Evolutionary conservation across 2,888 invertebrate species (phyloP).

Genomic region (Arctia plantaginis): DNA sequence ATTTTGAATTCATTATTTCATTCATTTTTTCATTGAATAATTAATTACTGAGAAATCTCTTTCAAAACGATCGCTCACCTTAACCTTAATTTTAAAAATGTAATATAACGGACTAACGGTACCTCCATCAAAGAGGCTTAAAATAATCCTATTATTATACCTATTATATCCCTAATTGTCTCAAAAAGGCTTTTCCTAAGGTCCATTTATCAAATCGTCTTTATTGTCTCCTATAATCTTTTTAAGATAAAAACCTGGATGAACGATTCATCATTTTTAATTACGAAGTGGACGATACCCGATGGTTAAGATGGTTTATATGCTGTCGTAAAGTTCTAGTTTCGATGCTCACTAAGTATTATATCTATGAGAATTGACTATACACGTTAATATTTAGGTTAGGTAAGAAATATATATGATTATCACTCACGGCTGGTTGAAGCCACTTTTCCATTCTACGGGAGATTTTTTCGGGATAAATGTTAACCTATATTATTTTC

Average conservation of each 20-base stretch:
- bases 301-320: neutral
- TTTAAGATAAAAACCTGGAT: conserved; percentile 31
- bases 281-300: neutral
- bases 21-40: neutral
- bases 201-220: conserved; percentile 16
- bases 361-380: neutral
- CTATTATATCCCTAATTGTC: conserved; percentile 18
- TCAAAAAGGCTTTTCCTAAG: conserved; percentile 7
- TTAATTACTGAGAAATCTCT: neutral
- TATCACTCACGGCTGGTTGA: neutral
- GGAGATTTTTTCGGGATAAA: no score
- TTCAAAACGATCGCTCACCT: neutral
- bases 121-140: conserved; percentile 17
- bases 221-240: conserved; percentile 15
- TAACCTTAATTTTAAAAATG: conserved; percentile 15
- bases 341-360: neutral
- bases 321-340: neutral
- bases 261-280: conserved; percentile 14
- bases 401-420: neutral
- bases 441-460: neutral
- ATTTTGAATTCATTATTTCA: neutral
- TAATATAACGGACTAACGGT: conserved; percentile 10
- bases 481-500: neutral
- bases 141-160: conserved; percentile 20
- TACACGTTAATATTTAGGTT: neutral